Percentiles rank a stretch among this genome's conserved stretches.
Conservation (phyloP, 1,140 invertebrate species). For the Nautilus pompilius region DNA sequence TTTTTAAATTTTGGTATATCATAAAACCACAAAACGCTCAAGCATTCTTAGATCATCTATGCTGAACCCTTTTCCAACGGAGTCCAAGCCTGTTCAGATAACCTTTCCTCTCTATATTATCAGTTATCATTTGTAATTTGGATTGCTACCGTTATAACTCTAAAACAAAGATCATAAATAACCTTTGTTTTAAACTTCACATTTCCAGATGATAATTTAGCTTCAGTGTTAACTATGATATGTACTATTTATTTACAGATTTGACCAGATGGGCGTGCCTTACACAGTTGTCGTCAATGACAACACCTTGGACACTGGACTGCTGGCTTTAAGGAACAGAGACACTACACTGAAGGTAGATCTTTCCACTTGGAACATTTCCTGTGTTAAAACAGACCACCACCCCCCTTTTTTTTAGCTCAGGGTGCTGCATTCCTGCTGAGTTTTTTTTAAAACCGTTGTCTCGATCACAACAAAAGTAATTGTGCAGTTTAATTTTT, state of each 20-base stretch:
- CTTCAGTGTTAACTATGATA: not conserved
- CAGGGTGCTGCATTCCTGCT: too few species aligned
- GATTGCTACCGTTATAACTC: not conserved
- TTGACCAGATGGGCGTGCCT: constrained; percentile 62
- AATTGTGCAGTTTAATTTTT: too few species aligned
- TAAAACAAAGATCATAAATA: not conserved
- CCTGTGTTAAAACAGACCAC: too few species aligned
- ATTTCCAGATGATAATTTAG: not conserved
- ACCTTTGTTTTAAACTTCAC: not conserved
- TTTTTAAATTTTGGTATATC: too few species aligned
- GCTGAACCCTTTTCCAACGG: too few species aligned
- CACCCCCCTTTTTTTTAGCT: too few species aligned
- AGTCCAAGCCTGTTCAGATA: too few species aligned
- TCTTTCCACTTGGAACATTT: too few species aligned
- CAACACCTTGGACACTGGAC: constrained; percentile 68
- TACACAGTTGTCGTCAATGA: constrained; percentile 67
- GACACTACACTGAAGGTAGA: constrained; percentile 67
- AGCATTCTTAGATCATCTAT: too few species aligned
- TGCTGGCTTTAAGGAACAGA: constrained; percentile 67
- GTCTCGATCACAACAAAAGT: too few species aligned
- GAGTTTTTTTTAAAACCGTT: too few species aligned
- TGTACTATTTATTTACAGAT: constrained; percentile 24
- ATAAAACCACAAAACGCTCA: too few species aligned
- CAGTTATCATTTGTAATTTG: not conserved
- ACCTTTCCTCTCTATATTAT: not conserved